Conservation (phyloP, 2,797 vertebrate species). For the Linurgus olivaceus region DNA sequence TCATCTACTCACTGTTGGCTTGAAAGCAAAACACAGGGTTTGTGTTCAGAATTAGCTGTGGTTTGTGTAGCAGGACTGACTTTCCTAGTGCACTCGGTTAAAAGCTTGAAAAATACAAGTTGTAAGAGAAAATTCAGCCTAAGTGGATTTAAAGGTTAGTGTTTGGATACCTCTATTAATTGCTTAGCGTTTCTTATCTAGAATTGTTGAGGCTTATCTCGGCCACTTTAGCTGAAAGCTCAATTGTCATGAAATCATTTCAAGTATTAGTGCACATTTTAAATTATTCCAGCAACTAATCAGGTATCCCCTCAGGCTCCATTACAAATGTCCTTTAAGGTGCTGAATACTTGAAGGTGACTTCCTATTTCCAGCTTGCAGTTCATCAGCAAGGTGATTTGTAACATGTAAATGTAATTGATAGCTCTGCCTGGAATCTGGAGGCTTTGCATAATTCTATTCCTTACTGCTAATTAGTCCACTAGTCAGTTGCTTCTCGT, state of each 20-base stretch:
- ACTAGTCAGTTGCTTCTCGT: not conserved
- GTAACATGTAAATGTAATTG: not conserved
- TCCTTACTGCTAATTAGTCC: not conserved
- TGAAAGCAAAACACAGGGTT: not conserved
- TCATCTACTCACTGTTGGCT: not conserved
- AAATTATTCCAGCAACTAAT: not conserved
- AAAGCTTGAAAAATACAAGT: not conserved
- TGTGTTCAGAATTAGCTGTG: not conserved
- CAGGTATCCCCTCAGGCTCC: not conserved
- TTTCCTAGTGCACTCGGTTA: not conserved
- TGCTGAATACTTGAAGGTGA: not conserved
- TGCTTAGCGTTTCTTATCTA: not conserved
- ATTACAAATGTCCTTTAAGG: not conserved
- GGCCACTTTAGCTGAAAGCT: not conserved
- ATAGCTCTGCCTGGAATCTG: not conserved
- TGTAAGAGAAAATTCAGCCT: not conserved
- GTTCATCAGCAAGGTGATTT: not conserved
- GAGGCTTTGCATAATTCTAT: not conserved
- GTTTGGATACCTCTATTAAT: not conserved
- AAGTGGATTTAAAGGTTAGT: not conserved
- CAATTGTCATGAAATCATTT: not conserved
- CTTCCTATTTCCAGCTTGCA: not conserved
- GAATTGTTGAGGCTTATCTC: conserved; percentile 2
- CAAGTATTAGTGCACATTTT: not conserved
- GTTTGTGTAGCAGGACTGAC: not conserved